A percentile compares a stretch with the other conserved stretches of the same genome.
Conservation (phyloP, 2,797 vertebrate species). For the Myripristis murdjan region DNA sequence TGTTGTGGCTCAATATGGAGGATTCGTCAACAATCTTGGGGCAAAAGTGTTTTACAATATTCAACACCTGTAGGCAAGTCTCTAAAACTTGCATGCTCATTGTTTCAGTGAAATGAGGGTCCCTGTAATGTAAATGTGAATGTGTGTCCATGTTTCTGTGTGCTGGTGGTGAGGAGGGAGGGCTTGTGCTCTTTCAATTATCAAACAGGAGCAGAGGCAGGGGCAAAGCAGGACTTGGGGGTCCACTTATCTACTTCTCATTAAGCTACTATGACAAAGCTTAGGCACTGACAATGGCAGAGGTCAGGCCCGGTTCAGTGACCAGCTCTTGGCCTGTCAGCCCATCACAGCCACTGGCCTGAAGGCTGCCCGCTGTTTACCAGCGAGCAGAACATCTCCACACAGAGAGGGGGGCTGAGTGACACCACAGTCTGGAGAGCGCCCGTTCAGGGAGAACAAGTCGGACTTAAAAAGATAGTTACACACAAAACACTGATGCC, state of each 20-base stretch:
- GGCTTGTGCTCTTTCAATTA: slow-evolving; percentile 64
- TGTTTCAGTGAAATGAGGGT: slow-evolving; percentile 11
- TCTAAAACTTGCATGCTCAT: neutral
- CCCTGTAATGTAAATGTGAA: slow-evolving; percentile 20
- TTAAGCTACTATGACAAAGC: slow-evolving; percentile 85
- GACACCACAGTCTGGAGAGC: slow-evolving; percentile 64
- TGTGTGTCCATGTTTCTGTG: slow-evolving; percentile 32
- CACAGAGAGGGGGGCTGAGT: slow-evolving; percentile 17
- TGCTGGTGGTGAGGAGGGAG: slow-evolving; percentile 52
- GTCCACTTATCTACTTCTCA: slow-evolving; percentile 81
- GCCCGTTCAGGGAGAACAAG: slow-evolving; percentile 72
- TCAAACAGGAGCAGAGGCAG: slow-evolving; percentile 58
- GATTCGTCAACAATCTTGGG: neutral
- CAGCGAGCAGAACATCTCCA: slow-evolving; percentile 74
- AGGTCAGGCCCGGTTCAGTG: slow-evolving; percentile 85
- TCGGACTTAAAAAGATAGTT: slow-evolving; percentile 69
- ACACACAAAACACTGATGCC: slow-evolving; percentile 71
- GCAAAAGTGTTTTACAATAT: neutral
- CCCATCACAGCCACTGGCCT: slow-evolving; percentile 77
- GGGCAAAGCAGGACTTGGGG: slow-evolving; percentile 68
- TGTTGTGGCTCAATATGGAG: neutral
- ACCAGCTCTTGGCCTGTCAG: slow-evolving; percentile 83
- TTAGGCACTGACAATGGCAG: slow-evolving; percentile 81
- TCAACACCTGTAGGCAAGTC: neutral
- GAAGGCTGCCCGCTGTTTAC: slow-evolving; percentile 78